A percentile compares a stretch with the other conserved stretches of the same genome.
phyloP scores from a whole-genome alignment of 2,888 invertebrate genomes.

The Oscheius sp. region DNA sequence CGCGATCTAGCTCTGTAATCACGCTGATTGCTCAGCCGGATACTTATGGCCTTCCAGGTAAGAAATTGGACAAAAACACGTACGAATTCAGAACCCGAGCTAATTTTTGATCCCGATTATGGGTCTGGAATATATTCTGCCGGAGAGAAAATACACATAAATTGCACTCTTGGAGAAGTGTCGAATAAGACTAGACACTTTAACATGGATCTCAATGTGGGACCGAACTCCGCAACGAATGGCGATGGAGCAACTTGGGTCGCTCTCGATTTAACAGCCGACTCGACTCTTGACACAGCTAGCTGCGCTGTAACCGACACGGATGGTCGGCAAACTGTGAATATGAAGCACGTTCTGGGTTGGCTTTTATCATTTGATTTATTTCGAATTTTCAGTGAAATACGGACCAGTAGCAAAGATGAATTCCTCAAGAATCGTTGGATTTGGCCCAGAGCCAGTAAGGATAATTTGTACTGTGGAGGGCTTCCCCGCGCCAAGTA shows the following conservation, averaged over 20 bases:
- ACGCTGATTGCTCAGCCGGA: conserved; percentile 53
- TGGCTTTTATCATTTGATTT: no score
- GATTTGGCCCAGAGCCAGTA: conserved; percentile 46
- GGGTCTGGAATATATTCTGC: conserved; percentile 37
- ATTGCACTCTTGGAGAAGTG: conserved; percentile 34
- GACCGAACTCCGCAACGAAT: conserved; percentile 37
- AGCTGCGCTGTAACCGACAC: conserved; percentile 50
- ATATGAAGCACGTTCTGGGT: not conserved
- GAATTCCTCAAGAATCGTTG: conserved; percentile 39
- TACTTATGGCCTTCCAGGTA: conserved; percentile 49
- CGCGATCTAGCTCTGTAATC: conserved; percentile 47
- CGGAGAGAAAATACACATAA: conserved; percentile 40
- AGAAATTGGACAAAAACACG: no score
- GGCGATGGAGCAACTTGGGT: conserved; percentile 44
- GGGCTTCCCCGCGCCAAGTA: conserved; percentile 36
- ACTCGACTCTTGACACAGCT: conserved; percentile 46
- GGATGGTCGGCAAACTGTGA: conserved; percentile 53
- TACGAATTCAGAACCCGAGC: conserved; percentile 45
- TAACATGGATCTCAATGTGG: conserved; percentile 47
- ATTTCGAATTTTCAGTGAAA: no score
- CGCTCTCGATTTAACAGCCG: conserved; percentile 37
- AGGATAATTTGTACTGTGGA: conserved; percentile 47
- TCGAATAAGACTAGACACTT: conserved; percentile 26
- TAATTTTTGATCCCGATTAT: conserved; percentile 40
- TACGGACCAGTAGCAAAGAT: conserved; percentile 37